phyloP scores from a whole-genome alignment of 2,113 vertebrate species.

The Zingel zingel region DNA sequence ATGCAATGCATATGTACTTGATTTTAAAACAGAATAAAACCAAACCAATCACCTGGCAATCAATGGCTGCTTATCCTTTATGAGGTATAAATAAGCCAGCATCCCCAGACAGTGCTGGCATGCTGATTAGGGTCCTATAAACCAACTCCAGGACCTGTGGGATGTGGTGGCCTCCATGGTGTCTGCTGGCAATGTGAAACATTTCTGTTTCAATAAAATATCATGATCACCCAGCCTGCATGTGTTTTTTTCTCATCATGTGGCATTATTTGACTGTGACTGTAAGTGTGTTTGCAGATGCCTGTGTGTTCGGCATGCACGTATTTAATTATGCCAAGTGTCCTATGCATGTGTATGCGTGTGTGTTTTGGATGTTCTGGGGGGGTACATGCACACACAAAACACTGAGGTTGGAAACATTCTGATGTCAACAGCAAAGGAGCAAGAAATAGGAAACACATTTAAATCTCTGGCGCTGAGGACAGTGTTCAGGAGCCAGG shows the following conservation, averaged over 20 bases:
- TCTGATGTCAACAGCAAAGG: slow-evolving; percentile 85
- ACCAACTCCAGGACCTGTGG: slow-evolving; percentile 45
- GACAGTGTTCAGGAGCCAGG: slow-evolving; percentile 82
- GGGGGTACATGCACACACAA: slow-evolving; percentile 49
- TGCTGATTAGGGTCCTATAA: not conserved
- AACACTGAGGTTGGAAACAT: slow-evolving; percentile 87
- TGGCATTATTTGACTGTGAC: slow-evolving; percentile 62
- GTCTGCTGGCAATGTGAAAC: slow-evolving; percentile 53
- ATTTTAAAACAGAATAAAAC: not conserved
- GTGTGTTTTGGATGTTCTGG: slow-evolving; percentile 40
- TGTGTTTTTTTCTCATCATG: slow-evolving; percentile 60
- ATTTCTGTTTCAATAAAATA: slow-evolving; percentile 51
- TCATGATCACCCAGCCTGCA: slow-evolving; percentile 40
- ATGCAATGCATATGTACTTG: not conserved
- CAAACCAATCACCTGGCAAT: slow-evolving; percentile 31
- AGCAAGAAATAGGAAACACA: slow-evolving; percentile 89
- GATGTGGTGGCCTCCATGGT: slow-evolving; percentile 39
- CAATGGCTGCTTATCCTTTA: not conserved
- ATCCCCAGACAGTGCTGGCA: slow-evolving; percentile 1
- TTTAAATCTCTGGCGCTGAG: slow-evolving; percentile 82
- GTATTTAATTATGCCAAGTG: slow-evolving; percentile 49
- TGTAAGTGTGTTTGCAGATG: slow-evolving; percentile 57
- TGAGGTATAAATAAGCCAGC: slow-evolving; percentile 3
- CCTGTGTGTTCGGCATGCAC: slow-evolving; percentile 31
- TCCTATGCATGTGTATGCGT: slow-evolving; percentile 46